These are phyloP conservation scores for Notodonta ziczac DNA, from an alignment of 2,888 invertebrate species.

Conservation along the genomic window DNA sequence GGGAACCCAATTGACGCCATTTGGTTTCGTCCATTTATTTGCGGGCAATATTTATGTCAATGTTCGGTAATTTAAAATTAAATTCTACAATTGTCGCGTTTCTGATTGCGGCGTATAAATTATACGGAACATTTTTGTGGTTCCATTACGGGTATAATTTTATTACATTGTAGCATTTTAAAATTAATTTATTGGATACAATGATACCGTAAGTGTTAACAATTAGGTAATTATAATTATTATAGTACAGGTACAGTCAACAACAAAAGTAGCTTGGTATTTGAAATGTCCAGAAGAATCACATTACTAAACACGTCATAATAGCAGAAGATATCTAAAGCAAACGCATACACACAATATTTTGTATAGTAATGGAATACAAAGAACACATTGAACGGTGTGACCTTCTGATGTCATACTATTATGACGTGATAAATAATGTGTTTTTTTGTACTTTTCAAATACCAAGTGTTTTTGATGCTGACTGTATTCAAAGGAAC, in stretches of 20 bases:
- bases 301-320: too few relatives aligned
- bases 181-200: neutral
- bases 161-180: neutral
- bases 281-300: too few relatives aligned
- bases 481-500: too few relatives aligned
- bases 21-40: slow-evolving; percentile 26
- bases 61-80: slow-evolving; percentile 18
- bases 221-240: neutral
- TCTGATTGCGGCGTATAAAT: neutral
- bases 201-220: neutral
- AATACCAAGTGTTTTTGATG: too few relatives aligned
- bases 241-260: too few relatives aligned
- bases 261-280: too few relatives aligned
- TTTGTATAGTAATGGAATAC: too few relatives aligned
- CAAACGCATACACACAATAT: too few relatives aligned
- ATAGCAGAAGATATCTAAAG: too few relatives aligned
- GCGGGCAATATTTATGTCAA: slow-evolving; percentile 23
- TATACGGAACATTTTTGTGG: slow-evolving; percentile 6
- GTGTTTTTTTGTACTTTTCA: too few relatives aligned
- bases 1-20: slow-evolving; percentile 25
- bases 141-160: neutral
- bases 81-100: slow-evolving; percentile 10
- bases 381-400: too few relatives aligned
- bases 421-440: neutral
- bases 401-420: too few relatives aligned